Conservation (phyloP, 2,888 invertebrate species). For the Thera britannica region DNA sequence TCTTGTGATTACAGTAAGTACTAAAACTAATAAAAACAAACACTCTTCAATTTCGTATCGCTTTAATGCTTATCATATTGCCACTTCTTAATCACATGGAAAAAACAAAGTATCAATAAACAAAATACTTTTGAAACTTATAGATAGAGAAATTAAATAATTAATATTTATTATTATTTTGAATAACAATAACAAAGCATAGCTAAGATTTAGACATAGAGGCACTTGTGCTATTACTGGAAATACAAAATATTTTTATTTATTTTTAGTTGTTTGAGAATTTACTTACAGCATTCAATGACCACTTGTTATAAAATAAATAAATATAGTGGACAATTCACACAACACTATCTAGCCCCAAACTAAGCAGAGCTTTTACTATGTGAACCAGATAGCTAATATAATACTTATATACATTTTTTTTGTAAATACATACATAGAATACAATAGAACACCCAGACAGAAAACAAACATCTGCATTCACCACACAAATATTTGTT, state of each 20-base stretch:
- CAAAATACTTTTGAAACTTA: slow-evolving; percentile 72
- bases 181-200: slow-evolving; percentile 80
- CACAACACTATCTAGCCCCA: no score
- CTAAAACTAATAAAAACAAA: slow-evolving; percentile 6
- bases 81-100: slow-evolving; percentile 81
- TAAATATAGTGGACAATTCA: no score
- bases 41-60: slow-evolving; percentile 51
- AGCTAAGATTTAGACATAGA: slow-evolving; percentile 48
- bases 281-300: not conserved
- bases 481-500: no score
- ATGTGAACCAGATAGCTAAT: no score
- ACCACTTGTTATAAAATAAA: not conserved
- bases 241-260: slow-evolving; percentile 1
- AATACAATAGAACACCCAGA: no score
- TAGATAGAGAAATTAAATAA: slow-evolving; percentile 73
- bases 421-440: no score
- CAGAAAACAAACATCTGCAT: no score
- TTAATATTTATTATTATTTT: slow-evolving; percentile 60
- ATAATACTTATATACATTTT: no score
- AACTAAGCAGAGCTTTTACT: no score
- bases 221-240: slow-evolving; percentile 14
- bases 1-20: no score
- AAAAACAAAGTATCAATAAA: slow-evolving; percentile 74
- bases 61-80: slow-evolving; percentile 76
- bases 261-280: not conserved